Base-by-base conservation (phyloP, 1,140 invertebrate species). In the Drosophila takahashii region DNA sequence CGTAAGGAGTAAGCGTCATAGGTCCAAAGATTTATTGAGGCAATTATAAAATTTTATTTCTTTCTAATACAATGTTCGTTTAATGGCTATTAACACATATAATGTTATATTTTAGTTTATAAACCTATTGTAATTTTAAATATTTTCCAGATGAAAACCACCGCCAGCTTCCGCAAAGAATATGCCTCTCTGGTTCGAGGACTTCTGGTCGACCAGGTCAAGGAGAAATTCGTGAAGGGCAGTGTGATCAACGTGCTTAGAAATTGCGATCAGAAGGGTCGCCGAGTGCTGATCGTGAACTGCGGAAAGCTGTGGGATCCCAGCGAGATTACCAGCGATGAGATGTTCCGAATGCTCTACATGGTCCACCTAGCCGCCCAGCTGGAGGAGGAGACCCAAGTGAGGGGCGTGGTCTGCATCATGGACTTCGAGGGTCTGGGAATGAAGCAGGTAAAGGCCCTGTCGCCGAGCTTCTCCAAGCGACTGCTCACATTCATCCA, bases 401-500 rank as follows among this genome's bases (percentile, higher is more conserved):
- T 96, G 16, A 93, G 93, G 36, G 96, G 96, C 9, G 94, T 94
- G 0, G 95, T 97, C 22, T 96, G 96, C 5, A 93, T 97, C 44
- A 96, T 97, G 94, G 96, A 97, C 90, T 97, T 96, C 85, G 93
- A 96, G 64, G 95, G 95, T 2, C 93, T 97, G 71, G 93, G 94
- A 41, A 95, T 96, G 94, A 94, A 94, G 90, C 96, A 97, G 93
- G 94, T 94, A 1, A 94, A 94, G 92, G 95, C 94, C 1, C 91
- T 97, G n/a, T 94, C 95, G 1, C 96, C 95, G 18, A 91, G 94
- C 1, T 97, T 96, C 89, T 96, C 95, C 22, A 95, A 95, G 92
- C 94, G 95, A 61, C 93, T 97, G 18, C 93, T 97, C 44, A 94
- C 93, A 15, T 97, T 97, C 91, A 96, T 97, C 60, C 96, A 97